Evolutionary conservation across 2,113 vertebrate species (phyloP).

Genomic region (Neoarius graeffei): DNA sequence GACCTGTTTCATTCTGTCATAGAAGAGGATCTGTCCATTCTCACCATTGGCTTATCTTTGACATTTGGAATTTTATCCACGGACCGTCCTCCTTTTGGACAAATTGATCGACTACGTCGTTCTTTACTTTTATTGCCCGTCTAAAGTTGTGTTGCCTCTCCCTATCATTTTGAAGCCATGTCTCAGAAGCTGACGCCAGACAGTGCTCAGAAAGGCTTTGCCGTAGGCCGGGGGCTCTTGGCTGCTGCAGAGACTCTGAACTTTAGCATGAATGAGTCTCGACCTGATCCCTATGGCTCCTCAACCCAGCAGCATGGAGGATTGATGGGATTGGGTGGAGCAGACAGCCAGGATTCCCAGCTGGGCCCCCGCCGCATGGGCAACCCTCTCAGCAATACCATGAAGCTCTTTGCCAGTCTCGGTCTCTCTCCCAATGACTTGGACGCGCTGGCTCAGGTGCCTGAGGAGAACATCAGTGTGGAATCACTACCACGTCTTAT

Average conservation of each 20-base stretch:
- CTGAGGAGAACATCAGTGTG: conserved; percentile 95
- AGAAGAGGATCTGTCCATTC: conserved; percentile 64
- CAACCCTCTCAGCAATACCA: conserved; percentile 87
- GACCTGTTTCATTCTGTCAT: conserved; percentile 58
- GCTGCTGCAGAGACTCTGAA: conserved; percentile 94
- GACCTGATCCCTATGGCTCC: conserved; percentile 82
- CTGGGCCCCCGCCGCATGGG: conserved; percentile 76
- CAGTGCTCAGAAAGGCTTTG: conserved; percentile 71
- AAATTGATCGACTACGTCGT: conserved; percentile 42
- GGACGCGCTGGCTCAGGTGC: conserved; percentile 93
- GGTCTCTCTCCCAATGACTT: conserved; percentile 94
- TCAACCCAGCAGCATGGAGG: conserved; percentile 84
- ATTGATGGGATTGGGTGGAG: conserved; percentile 82
- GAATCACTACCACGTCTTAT: conserved; percentile 96
- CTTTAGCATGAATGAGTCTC: conserved; percentile 89
- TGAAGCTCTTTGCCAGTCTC: conserved; percentile 96
- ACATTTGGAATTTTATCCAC: conserved; percentile 49
- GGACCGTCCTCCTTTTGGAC: conserved; percentile 41
- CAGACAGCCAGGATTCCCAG: conserved; percentile 80
- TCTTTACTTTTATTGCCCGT: conserved; percentile 54
- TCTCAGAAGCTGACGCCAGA: conserved; percentile 72
- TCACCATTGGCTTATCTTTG: conserved; percentile 55
- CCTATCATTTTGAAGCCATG: conserved; percentile 59
- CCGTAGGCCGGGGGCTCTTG: conserved; percentile 90
- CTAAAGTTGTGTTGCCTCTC: neutral